Evolutionary conservation across 1,140 invertebrate genomes (phyloP).

Genomic region (Bombus terrestris): DNA sequence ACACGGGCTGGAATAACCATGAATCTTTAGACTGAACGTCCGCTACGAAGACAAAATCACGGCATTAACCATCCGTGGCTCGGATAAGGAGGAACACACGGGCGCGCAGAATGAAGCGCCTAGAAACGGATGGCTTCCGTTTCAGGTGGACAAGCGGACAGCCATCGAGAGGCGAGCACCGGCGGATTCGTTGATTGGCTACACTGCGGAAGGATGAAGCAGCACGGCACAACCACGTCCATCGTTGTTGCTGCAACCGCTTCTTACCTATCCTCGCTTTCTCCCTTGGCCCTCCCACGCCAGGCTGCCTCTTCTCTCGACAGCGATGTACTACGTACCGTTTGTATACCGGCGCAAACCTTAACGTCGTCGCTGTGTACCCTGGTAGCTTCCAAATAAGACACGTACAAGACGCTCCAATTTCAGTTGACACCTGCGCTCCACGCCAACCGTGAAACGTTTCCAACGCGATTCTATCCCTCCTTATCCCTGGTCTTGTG

Average conservation of each 20-base stretch:
- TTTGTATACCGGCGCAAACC: conserved; percentile 72
- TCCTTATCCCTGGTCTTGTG: not conserved
- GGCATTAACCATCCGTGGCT: conserved; percentile 45
- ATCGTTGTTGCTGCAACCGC: conserved; percentile 51
- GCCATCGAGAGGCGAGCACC: conserved; percentile 58
- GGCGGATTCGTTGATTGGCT: conserved; percentile 68
- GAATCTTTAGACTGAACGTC: conserved; percentile 42
- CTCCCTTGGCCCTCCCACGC: conserved; percentile 4
- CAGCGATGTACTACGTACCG: conserved; percentile 73
- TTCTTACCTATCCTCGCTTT: conserved; percentile 32
- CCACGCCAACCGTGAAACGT: conserved; percentile 65
- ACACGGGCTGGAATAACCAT: conserved; percentile 18
- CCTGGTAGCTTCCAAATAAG: conserved; percentile 74
- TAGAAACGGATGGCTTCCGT: conserved; percentile 68
- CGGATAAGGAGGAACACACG: conserved; percentile 36
- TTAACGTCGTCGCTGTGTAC: conserved; percentile 5
- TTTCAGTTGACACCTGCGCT: conserved; percentile 80
- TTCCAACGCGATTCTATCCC: conserved; percentile 16
- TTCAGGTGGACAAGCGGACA: conserved; percentile 64
- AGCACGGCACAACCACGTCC: conserved; percentile 52
- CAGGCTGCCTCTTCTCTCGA: conserved; percentile 26
- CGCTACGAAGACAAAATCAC: conserved; percentile 45
- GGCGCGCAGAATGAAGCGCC: conserved; percentile 44
- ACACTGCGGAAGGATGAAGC: conserved; percentile 57
- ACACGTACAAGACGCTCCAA: conserved; percentile 80